phyloP scores from a whole-genome alignment of 2,888 invertebrate species.

The Drosophila paracracens region DNA sequence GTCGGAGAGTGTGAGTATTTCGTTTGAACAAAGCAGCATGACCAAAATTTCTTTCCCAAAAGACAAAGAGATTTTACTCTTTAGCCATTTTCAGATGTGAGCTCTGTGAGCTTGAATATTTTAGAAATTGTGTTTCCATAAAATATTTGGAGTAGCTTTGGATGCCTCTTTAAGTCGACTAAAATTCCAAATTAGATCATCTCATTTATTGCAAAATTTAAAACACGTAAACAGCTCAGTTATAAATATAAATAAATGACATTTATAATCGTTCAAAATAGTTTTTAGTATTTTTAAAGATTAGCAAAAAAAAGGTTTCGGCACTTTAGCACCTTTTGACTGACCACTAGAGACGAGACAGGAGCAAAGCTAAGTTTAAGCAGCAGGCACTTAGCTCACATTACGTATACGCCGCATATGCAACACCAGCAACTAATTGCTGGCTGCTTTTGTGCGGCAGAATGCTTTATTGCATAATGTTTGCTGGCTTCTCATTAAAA shows the following conservation, averaged over 20 bases:
- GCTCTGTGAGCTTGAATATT: background rate
- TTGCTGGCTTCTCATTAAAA: conserved; percentile 70
- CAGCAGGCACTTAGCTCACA: conserved; percentile 38
- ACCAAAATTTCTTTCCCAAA: background rate
- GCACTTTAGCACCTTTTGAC: conserved; percentile 3
- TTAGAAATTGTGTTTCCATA: background rate
- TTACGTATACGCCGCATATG: conserved; percentile 44
- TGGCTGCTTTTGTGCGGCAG: conserved; percentile 40
- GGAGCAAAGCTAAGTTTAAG: conserved; percentile 12
- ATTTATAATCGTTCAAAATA: background rate
- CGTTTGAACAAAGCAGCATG: background rate
- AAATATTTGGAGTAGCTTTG: background rate
- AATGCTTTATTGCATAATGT: conserved; percentile 55
- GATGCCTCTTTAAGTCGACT: background rate
- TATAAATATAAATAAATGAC: background rate
- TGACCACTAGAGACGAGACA: conserved; percentile 24
- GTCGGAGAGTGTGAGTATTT: conserved; percentile 10
- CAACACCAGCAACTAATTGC: conserved; percentile 53
- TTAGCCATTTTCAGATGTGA: background rate
- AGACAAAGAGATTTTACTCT: background rate
- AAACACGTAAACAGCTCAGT: background rate
- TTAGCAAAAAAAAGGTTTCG: background rate
- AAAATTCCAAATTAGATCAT: background rate
- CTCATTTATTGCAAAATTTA: background rate
- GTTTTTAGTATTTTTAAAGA: background rate